phyloP scores from a whole-genome alignment of 2,113 vertebrate genomes.

The Ancistrus triradiatus region DNA sequence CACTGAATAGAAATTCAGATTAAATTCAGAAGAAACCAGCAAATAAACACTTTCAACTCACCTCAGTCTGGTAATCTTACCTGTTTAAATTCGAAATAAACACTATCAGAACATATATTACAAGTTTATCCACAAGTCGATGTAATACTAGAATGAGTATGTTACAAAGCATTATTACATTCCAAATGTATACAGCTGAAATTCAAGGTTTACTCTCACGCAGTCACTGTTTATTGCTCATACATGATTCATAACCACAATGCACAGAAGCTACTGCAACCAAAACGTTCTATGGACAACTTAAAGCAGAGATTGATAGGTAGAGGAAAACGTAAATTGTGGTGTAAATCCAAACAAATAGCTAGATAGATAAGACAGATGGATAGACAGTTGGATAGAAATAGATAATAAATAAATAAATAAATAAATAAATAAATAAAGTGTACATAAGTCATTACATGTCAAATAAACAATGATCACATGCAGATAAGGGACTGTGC shows the following conservation, averaged over 20 bases:
- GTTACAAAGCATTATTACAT: conserved; percentile 36
- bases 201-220: conserved; percentile 15
- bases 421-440: background rate
- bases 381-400: too few relatives aligned
- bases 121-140: conserved; percentile 21
- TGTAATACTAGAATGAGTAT: background rate
- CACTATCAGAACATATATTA: conserved; percentile 3
- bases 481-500: too few relatives aligned
- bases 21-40: conserved; percentile 1
- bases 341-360: background rate
- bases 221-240: conserved; percentile 53
- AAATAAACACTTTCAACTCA: background rate
- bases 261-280: conserved; percentile 25
- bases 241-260: conserved; percentile 43
- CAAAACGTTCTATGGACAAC: conserved; percentile 24
- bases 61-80: too few relatives aligned
- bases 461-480: too few relatives aligned
- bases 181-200: conserved; percentile 30
- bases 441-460: background rate
- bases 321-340: background rate
- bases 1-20: background rate
- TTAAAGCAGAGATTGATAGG: conserved; percentile 18
- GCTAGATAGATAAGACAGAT: background rate
- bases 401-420: background rate
- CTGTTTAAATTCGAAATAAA: too few relatives aligned